These are phyloP conservation scores for Empis stercorea DNA, from an alignment of 2,888 invertebrate genomes.

Conservation along the genomic window DNA sequence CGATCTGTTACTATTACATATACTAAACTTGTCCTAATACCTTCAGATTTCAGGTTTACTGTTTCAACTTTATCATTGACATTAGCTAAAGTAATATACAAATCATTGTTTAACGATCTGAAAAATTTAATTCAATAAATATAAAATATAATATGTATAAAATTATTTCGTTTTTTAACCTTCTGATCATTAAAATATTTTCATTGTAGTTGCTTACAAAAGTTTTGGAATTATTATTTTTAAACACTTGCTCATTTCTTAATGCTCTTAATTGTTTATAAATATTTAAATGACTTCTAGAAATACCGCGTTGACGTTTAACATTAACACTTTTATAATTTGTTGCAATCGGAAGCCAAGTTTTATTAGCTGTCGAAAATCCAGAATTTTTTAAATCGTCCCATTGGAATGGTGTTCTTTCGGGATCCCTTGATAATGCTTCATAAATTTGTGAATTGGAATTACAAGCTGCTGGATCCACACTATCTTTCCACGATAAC, in stretches of 20 bases:
- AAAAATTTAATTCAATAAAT: not conserved
- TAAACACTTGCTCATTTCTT: slow-evolving; percentile 38
- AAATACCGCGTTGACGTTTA: slow-evolving; percentile 34
- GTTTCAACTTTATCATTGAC: slow-evolving; percentile 28
- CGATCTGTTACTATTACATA: slow-evolving; percentile 22
- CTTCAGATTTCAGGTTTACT: slow-evolving; percentile 30
- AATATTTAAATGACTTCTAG: slow-evolving; percentile 44
- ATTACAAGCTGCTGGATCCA: slow-evolving; percentile 51
- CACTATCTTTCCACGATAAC: slow-evolving; percentile 48
- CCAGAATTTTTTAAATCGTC: slow-evolving; percentile 32
- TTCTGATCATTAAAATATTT: slow-evolving; percentile 37
- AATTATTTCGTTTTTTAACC: slow-evolving; percentile 17
- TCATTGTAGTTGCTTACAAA: slow-evolving; percentile 25
- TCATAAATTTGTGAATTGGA: slow-evolving; percentile 47
- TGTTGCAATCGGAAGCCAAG: slow-evolving; percentile 36
- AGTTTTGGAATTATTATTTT: slow-evolving; percentile 41
- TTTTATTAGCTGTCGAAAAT: slow-evolving; percentile 27
- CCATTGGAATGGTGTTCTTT: slow-evolving; percentile 53
- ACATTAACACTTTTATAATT: slow-evolving; percentile 49
- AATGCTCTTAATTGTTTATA: slow-evolving; percentile 41
- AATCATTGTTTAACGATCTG: slow-evolving; percentile 24
- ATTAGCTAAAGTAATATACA: slow-evolving; percentile 38
- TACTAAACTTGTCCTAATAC: slow-evolving; percentile 17
- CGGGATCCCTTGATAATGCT: slow-evolving; percentile 45
- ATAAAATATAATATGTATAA: not conserved